Evolutionary conservation across 2,113 vertebrate species (phyloP).

Genomic region (Phainopepla nitens): DNA sequence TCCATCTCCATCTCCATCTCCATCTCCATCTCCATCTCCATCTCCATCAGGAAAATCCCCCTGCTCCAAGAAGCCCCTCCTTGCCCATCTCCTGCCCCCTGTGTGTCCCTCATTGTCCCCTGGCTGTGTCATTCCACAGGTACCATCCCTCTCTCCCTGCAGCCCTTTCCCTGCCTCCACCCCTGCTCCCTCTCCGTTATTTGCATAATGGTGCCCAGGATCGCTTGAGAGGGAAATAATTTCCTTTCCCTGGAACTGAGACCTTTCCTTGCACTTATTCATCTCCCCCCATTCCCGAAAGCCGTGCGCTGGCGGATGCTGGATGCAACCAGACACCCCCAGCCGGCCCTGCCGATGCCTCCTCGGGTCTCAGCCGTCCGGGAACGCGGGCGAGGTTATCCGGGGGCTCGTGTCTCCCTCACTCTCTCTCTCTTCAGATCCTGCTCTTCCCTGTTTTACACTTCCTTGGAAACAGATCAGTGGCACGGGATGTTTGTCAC

Average conservation of each 20-base stretch:
- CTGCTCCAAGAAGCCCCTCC: neutral
- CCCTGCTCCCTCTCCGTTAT: neutral
- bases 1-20: no score
- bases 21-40: no score
- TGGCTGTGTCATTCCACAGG: neutral
- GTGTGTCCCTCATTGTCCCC: rapidly evolving
- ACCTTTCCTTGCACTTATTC: neutral
- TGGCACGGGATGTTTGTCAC: neutral
- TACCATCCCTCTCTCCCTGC: neutral
- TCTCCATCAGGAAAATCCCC: neutral
- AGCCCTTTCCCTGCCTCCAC: neutral
- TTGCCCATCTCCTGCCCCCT: rapidly evolving
- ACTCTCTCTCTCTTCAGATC: neutral
- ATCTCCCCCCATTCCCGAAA: neutral
- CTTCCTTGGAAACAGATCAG: neutral
- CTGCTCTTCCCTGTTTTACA: neutral
- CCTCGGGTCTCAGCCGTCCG: neutral
- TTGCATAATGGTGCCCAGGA: slow-evolving; percentile 18
- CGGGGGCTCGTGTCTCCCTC: neutral
- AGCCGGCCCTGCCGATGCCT: neutral
- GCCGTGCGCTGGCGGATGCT: neutral
- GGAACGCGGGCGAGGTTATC: neutral
- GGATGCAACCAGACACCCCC: slow-evolving; percentile 25
- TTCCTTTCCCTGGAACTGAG: slow-evolving; percentile 17
- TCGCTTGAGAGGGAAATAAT: neutral